Conservation (phyloP, 2,888 invertebrate genomes). For the Caenorhabditis sulstoni region DNA sequence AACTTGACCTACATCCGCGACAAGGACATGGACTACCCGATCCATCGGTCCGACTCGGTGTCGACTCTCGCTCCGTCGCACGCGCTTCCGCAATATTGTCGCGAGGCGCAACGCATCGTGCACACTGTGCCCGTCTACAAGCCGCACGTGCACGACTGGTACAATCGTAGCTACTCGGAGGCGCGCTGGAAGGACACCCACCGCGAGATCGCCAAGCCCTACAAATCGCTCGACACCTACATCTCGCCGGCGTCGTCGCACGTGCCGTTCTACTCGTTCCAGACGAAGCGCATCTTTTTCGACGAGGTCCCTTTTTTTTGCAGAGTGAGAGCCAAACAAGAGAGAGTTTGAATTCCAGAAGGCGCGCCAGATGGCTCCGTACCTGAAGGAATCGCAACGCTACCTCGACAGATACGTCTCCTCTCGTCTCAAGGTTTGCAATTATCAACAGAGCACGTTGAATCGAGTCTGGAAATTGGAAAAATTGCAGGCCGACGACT, state of each 20-base stretch:
- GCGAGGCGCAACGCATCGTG: conserved; percentile 79
- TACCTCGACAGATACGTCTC: conserved; percentile 79
- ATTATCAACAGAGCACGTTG: too few relatives aligned
- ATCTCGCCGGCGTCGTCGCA: conserved; percentile 67
- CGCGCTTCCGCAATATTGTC: conserved; percentile 72
- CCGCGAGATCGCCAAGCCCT: conserved; percentile 70
- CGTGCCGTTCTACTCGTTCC: conserved; percentile 79
- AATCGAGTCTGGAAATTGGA: background rate
- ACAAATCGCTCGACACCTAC: conserved; percentile 60
- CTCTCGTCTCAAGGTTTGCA: conserved; percentile 72
- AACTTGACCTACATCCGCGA: conserved; percentile 78
- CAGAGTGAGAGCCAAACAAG: too few relatives aligned
- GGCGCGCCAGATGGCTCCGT: conserved; percentile 56
- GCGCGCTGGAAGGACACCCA: conserved; percentile 75
- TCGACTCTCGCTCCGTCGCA: conserved; percentile 79
- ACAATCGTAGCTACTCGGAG: conserved; percentile 68
- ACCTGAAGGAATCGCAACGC: conserved; percentile 76
- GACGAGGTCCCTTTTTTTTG: too few relatives aligned
- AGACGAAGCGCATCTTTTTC: conserved; percentile 79
- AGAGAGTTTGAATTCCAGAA: conserved; percentile 48
- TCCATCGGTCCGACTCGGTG: conserved; percentile 69
- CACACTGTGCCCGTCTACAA: conserved; percentile 80
- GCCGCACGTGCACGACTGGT: conserved; percentile 77
- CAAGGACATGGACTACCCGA: conserved; percentile 70
- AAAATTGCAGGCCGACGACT: conserved; percentile 75